Evolutionary conservation across 2,888 invertebrate species (phyloP).

Genomic region (Autographa gamma): DNA sequence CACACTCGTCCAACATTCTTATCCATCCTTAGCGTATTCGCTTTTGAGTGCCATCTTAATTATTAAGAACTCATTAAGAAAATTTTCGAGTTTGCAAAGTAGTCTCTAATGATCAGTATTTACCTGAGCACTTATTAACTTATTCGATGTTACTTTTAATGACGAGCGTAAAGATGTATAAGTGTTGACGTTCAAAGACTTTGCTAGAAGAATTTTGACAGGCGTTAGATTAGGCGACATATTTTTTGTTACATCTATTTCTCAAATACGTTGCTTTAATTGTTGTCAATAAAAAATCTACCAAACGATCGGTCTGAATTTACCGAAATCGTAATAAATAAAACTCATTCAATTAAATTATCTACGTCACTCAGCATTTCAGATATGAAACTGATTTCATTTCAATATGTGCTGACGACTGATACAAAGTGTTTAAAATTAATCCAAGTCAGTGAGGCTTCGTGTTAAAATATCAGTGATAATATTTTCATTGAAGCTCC

Average conservation of each 20-base stretch:
- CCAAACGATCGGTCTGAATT: neutral
- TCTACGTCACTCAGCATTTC: conserved; percentile 5
- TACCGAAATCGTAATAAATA: neutral
- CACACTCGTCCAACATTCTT: conserved; percentile 58
- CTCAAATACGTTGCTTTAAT: too few species aligned
- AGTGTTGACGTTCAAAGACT: conserved; percentile 8
- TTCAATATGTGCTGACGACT: neutral
- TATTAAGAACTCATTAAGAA: conserved; percentile 60
- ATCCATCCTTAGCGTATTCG: conserved; percentile 56
- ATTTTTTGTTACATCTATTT: neutral
- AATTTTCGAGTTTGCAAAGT: conserved; percentile 46
- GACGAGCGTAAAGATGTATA: conserved; percentile 23
- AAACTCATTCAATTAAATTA: conserved; percentile 25
- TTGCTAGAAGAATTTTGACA: conserved; percentile 35
- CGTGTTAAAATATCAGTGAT: neutral
- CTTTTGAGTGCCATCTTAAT: conserved; percentile 59
- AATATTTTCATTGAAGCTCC: conserved; percentile 16
- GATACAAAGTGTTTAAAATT: conserved; percentile 40
- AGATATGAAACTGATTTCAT: neutral
- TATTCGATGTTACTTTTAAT: conserved; percentile 47
- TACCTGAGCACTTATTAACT: conserved; percentile 28
- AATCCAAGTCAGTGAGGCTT: conserved; percentile 41
- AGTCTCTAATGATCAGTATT: conserved; percentile 51
- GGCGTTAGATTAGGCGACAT: conserved; percentile 23
- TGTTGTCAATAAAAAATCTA: neutral